Percentiles rank a stretch among this genome's conserved stretches.
Evolutionary conservation across 2,797 vertebrate genomes (phyloP).

Genomic region (Malurus splendens): DNA sequence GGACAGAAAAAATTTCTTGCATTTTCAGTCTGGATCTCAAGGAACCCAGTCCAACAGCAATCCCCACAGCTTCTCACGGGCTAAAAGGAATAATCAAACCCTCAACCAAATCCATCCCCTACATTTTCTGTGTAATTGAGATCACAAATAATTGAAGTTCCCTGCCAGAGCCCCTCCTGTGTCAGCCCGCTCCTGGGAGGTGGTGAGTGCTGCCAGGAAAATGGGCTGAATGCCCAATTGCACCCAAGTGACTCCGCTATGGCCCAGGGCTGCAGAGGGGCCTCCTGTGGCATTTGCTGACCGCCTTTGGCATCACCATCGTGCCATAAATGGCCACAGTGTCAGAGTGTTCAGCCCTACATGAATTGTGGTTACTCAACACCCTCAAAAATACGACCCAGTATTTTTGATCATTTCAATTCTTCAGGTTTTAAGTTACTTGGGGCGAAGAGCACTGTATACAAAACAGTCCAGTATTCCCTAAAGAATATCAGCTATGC

Average conservation of each 20-base stretch:
- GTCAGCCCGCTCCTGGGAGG: not conserved
- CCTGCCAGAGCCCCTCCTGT: not conserved
- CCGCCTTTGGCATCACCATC: not conserved
- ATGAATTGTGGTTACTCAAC: not conserved
- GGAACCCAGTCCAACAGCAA: not conserved
- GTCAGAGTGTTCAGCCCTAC: not conserved
- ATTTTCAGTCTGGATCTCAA: not conserved
- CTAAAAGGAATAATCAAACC: not conserved
- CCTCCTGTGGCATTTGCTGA: not conserved
- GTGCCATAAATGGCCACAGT: not conserved
- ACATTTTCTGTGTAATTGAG: not conserved
- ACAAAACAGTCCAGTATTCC: constrained; percentile 46
- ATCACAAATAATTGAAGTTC: not conserved
- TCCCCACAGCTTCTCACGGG: not conserved
- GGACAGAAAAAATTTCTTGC: not conserved
- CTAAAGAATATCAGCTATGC: constrained; percentile 52
- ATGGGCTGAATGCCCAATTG: not conserved
- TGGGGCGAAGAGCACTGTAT: constrained; percentile 29
- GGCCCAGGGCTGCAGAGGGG: not conserved
- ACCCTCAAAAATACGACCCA: not conserved
- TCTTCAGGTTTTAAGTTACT: constrained; percentile 49
- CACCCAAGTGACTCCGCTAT: not conserved
- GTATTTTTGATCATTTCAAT: constrained; percentile 12
- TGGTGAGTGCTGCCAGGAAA: not conserved
- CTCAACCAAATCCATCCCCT: not conserved